Evolutionary conservation across 2,888 invertebrate species (phyloP).

Genomic region (Muschampia plurimacula): DNA sequence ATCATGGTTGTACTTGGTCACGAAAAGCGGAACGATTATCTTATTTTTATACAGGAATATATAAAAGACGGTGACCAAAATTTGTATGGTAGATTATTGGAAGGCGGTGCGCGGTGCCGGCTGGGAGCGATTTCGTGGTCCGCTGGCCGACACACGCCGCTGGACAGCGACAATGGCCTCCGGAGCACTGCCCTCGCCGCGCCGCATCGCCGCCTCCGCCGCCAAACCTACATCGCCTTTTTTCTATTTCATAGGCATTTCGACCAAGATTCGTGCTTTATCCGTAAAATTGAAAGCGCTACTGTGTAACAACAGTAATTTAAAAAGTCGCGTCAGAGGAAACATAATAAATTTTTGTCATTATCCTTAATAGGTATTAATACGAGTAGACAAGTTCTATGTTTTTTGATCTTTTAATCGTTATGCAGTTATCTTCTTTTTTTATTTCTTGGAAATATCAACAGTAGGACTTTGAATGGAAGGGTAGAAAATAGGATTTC

Average conservation of each 20-base stretch:
- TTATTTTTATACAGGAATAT: constrained; percentile 13
- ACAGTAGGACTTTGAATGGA: no score
- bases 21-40: constrained; percentile 14
- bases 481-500: neutral
- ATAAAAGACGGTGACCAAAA: constrained; percentile 35
- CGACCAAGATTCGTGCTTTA: constrained; percentile 47
- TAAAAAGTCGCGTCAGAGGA: constrained; percentile 26
- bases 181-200: constrained; percentile 69
- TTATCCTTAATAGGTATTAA: neutral
- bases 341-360: constrained; percentile 19
- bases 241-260: constrained; percentile 71
- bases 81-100: constrained; percentile 41
- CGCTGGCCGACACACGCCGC: constrained; percentile 76
- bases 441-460: neutral
- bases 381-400: no score
- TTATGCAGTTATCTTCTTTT: neutral
- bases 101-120: constrained; percentile 47
- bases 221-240: constrained; percentile 53
- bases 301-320: constrained; percentile 33
- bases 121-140: constrained; percentile 81
- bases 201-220: constrained; percentile 55
- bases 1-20: constrained; percentile 14
- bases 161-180: constrained; percentile 74
- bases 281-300: constrained; percentile 40
- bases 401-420: neutral